phyloP scores from a whole-genome alignment of 2,888 invertebrate genomes.

The Hanleya hanleyi region DNA sequence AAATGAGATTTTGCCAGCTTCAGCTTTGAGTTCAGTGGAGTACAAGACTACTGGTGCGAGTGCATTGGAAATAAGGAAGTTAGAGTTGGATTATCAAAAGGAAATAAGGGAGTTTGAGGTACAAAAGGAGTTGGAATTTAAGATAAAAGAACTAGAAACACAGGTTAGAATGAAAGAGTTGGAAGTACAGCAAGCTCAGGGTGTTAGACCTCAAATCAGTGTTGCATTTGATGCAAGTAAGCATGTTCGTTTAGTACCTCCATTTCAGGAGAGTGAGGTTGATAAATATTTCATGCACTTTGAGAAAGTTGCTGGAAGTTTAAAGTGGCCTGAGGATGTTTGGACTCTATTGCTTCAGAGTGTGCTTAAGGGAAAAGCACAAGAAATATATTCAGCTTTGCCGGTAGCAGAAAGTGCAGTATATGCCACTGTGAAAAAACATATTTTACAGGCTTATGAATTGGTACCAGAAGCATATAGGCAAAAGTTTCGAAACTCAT shows the following conservation, averaged over 20 bases:
- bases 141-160: no score
- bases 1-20: no score
- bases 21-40: no score
- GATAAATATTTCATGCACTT: constrained; percentile 33
- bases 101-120: no score
- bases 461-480: constrained; percentile 38
- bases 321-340: constrained; percentile 24
- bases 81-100: no score
- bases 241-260: constrained; percentile 16
- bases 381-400: constrained; percentile 20
- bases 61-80: no score
- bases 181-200: no score
- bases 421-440: constrained; percentile 29
- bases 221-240: not conserved
- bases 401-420: constrained; percentile 15
- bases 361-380: constrained; percentile 31
- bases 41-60: no score
- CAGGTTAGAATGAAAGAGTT: no score
- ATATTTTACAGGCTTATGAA: constrained; percentile 36
- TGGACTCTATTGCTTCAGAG: constrained; percentile 33
- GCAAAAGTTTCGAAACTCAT: constrained; percentile 31
- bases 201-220: no score
- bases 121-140: no score
- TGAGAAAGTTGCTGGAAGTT: constrained; percentile 28
- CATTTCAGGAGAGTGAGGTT: constrained; percentile 18